These are phyloP conservation scores for Aphelenchoides fujianensis DNA, from an alignment of 1,140 invertebrate genomes.

Conservation along the genomic window DNA sequence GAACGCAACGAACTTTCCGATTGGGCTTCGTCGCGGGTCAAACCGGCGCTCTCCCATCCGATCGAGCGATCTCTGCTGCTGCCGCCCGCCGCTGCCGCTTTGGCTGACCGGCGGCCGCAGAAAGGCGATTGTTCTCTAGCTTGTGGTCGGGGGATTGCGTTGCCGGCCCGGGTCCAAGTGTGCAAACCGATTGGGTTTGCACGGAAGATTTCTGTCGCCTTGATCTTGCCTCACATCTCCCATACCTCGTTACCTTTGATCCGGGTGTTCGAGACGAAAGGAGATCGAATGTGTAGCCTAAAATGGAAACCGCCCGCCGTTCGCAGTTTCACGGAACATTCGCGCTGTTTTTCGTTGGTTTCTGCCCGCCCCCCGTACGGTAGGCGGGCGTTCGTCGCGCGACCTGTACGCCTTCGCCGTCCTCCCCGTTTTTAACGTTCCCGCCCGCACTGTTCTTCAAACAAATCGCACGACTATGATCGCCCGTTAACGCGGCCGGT, in stretches of 20 bases:
- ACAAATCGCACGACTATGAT: not conserved
- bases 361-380: no score
- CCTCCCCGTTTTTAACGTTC: not conserved
- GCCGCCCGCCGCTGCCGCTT: not conserved
- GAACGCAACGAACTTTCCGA: not conserved
- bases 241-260: no score
- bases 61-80: not conserved
- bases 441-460: not conserved
- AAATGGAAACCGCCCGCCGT: no score
- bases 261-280: no score
- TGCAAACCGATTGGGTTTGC: not conserved
- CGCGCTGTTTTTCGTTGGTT: no score
- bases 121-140: not conserved
- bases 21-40: not conserved
- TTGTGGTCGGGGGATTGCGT: not conserved
- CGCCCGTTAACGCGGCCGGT: not conserved
- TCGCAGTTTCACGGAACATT: no score
- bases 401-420: not conserved
- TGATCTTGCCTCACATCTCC: no score
- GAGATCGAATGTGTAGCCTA: no score
- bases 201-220: no score
- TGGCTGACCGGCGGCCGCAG: not conserved
- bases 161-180: not conserved
- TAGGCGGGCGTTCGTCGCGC: not conserved
- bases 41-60: not conserved